Base-by-base conservation (phyloP, 2,888 invertebrate species). In the Melanostoma scalare region DNA sequence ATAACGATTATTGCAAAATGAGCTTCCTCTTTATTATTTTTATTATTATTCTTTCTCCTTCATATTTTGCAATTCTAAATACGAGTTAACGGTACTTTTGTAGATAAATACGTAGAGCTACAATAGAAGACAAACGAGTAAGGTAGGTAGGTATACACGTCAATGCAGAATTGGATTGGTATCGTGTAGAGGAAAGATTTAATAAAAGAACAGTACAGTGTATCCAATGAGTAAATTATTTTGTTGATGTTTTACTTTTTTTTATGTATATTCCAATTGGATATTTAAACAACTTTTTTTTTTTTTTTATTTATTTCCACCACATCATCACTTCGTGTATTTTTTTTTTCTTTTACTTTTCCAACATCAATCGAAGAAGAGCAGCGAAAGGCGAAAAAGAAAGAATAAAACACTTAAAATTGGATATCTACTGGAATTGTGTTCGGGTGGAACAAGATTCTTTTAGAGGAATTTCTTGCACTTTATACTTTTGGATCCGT, bases 241-340 rank as follows among this genome's bases (percentile, higher is more conserved):
- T 69, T 52, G 60, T 68, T 58, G 50, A 44, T 42, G 44, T 58
- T 79, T 63, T 55, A 10, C 38, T 40, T 63, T 36, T 40, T 20
- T 44, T 38, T 46, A 44, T 50, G 46, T 75, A 52, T 67, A 44
- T 68, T 68, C 68, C 68, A 68, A 68, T 50, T 71, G 44, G 44
- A 71, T 50, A 58, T 48, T 40, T 40, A 46, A 46, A 5, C 35
- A 35, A n/a, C 44, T 46, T 61, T 42, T 10, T 58, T 40, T 58
- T 33, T 58, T 42, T 10, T 20, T 73, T 61, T 74, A 58, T 74
- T 69, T 78, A 84, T 60, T 79, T 84, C 75, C 65, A 74, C 84
- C 84, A 84, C 84, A 84, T 84, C 79, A 84, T 71, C 79, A 84
- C 74, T 79, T 84, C 60, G 74, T 65, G 77, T 55, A 72, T 71